Evolutionary conservation across 2,797 vertebrate species (phyloP), one percentile per base, ranked within the genome.

Genomic region (Salmo trutta): DNA sequence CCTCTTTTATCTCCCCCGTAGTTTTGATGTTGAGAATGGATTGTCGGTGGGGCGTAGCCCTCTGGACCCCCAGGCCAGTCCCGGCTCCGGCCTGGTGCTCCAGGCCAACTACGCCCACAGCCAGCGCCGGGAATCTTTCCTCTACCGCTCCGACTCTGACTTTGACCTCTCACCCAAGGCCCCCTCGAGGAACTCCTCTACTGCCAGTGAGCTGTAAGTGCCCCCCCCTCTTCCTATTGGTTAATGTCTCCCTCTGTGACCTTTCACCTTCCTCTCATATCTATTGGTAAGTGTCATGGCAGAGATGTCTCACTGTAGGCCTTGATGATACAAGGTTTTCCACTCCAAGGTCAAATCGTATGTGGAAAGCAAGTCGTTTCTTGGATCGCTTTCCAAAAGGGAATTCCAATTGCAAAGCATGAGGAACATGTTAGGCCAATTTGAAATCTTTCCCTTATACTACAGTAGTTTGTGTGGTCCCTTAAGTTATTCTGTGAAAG

Each of bases 1-100:
- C 8, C 79, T 77, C 79, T 75, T 75, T 66, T 74, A 72, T 19
- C 41, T 36, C 14, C 73, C 29, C 14, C 31, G 14, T 21, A 99
- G 97, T 91, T 97, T 97, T 75, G 97, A 98, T 92, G 93, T 96
- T 81, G 97, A 98, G 84, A 97, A 98, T 96, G 97, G 96, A 54
- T 89, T 95, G 21, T 91, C 93, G 0, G 85, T 91, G 1, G 93
- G 95, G 0, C 93, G 95, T 77, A 94, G 91, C 2, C 71, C 91
- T 2, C 88, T 96, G 92, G 96, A 96, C 74, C 80, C 95, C 64
- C 96, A 96, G 88, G 85, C 93, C 67, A 94, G 95, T 83, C 93
- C 95, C 0, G 93, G 95, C 0, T 94, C 96, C 0, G 95, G 95
- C 68, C 91, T 95, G 81, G 93, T 95, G 36, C 78, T 94, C 12